Percentiles rank a stretch among this genome's conserved stretches.
Evolutionary conservation across 1,140 invertebrate species (phyloP).

Genomic region (Platorchestia sp.): DNA sequence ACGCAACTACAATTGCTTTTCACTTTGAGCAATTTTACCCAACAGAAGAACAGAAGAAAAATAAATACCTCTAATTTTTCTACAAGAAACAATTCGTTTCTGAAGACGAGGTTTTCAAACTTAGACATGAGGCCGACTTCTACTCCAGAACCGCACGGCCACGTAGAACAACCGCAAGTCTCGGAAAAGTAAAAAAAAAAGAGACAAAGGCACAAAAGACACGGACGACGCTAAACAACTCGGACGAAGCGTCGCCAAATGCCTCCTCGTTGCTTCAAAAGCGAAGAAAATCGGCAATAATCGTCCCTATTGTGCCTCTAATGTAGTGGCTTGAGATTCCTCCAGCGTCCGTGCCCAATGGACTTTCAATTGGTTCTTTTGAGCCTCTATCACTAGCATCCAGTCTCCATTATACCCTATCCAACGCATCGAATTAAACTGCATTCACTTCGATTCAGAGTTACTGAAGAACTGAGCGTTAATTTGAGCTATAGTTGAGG

Average conservation of each 20-base stretch:
- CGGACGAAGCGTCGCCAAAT: not conserved
- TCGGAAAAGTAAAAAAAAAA: not conserved
- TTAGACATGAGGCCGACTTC: not conserved
- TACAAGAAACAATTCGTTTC: not conserved
- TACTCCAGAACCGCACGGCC: not conserved
- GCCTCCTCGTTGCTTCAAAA: constrained; percentile 10
- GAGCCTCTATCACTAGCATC: not conserved
- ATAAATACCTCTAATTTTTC: not conserved
- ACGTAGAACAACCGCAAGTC: not conserved
- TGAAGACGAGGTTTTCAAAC: not conserved
- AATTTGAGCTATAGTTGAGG: not conserved
- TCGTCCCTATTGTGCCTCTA: constrained; percentile 18
- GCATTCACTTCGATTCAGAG: not conserved
- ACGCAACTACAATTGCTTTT: not conserved
- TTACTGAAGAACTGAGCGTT: not conserved
- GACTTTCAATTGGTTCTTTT: constrained; percentile 48
- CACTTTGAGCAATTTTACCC: not conserved
- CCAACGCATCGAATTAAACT: not conserved
- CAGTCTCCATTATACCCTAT: not conserved
- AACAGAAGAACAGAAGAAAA: not conserved
- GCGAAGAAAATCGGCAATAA: constrained; percentile 42
- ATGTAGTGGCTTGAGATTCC: constrained; percentile 27
- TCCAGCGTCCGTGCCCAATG: not conserved
- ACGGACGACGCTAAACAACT: constrained; percentile 15
- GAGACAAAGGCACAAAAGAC: not conserved